Percentiles rank a stretch among this genome's conserved stretches.
phyloP scores from a whole-genome alignment of 2,888 invertebrate genomes.

The Masnerella sp. region DNA sequence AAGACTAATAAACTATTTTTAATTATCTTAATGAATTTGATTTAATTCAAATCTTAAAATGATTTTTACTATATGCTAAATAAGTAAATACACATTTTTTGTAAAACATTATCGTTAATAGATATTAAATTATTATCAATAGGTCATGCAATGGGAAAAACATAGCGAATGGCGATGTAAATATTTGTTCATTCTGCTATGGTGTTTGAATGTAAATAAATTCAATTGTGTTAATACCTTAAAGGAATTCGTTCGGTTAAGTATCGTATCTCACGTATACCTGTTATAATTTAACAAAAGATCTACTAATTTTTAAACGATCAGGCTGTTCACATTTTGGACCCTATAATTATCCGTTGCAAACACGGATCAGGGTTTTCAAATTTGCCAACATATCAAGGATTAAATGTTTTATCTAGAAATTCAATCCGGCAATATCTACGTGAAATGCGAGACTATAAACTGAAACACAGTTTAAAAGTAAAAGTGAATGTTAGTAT shows the following conservation, averaged over 20 bases:
- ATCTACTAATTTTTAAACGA: conserved; percentile 5
- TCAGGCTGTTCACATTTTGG: not conserved
- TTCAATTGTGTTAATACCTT: conserved; percentile 23
- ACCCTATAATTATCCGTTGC: conserved; percentile 9
- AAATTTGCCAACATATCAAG: conserved; percentile 22
- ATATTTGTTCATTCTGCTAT: conserved; percentile 21
- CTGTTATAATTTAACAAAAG: conserved; percentile 17
- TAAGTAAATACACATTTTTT: no score
- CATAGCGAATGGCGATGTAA: conserved; percentile 30
- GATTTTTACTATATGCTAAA: no score
- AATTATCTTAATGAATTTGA: no score
- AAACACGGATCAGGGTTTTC: not conserved
- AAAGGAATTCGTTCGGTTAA: conserved; percentile 13
- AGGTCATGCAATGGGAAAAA: no score
- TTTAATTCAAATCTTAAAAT: no score
- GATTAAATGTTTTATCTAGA: conserved; percentile 16
- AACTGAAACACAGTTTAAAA: conserved; percentile 33
- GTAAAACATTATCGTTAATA: no score
- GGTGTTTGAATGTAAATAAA: conserved; percentile 1
- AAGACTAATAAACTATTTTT: no score
- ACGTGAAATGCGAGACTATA: conserved; percentile 38
- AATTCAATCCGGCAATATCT: conserved; percentile 20
- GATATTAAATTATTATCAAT: no score
- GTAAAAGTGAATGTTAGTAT: conserved; percentile 17
- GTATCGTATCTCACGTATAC: conserved; percentile 42